These are phyloP conservation scores for Corythornis vintsioides DNA, from an alignment of 2,113 vertebrate species.

Conservation along the genomic window DNA sequence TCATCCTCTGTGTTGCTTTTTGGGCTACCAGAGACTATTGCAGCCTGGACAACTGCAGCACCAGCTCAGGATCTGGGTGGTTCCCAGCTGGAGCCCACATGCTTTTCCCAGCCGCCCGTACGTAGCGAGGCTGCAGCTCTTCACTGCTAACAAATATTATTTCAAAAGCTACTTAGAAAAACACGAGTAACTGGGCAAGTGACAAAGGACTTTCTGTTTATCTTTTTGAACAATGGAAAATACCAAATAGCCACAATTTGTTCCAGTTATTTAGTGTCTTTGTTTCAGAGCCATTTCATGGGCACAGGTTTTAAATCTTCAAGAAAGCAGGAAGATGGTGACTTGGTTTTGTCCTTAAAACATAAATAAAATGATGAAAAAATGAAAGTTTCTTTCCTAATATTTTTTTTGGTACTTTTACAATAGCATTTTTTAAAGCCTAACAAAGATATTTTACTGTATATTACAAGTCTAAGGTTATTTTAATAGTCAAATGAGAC, in stretches of 20 bases:
- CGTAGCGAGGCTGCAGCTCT: fast-evolving
- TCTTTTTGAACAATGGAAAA: conserved; percentile 44
- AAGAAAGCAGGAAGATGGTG: neutral
- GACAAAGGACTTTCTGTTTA: conserved; percentile 46
- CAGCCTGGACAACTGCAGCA: neutral
- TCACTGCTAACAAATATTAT: neutral
- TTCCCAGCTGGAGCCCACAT: neutral
- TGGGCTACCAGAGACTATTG: neutral
- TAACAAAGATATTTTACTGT: neutral
- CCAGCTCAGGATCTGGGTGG: fast-evolving
- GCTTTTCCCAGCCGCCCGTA: neutral
- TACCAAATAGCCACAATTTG: conserved; percentile 6
- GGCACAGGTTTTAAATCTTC: conserved; percentile 3
- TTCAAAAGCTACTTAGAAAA: conserved; percentile 31
- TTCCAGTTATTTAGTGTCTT: conserved; percentile 36
- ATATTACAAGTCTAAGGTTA: neutral
- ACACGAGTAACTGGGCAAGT: neutral
- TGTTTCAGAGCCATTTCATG: neutral
- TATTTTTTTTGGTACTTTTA: neutral
- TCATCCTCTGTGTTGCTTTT: neutral
- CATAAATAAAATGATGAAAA: neutral
- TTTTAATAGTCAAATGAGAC: neutral
- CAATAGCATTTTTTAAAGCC: neutral
- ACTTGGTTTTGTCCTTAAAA: neutral
- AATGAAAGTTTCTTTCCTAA: neutral